These are phyloP conservation scores for Triplophysa bombifrons DNA, from an alignment of 2,797 vertebrate species.

Conservation along the genomic window DNA sequence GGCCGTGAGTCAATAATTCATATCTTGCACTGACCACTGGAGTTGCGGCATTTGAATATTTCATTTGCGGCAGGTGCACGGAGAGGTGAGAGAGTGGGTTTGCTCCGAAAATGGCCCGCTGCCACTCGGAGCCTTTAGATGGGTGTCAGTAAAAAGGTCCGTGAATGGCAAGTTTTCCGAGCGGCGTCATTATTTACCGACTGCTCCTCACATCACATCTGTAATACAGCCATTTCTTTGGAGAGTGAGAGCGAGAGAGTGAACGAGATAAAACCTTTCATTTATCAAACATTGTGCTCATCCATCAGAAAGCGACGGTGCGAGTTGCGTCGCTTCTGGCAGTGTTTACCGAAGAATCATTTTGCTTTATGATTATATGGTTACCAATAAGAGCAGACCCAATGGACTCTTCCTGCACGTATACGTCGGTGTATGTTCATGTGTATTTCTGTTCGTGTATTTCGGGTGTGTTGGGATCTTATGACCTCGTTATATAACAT, in stretches of 20 bases:
- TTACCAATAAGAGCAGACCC: constrained; percentile 8
- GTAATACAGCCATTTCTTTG: constrained; percentile 45
- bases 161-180: constrained; percentile 48
- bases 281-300: constrained; percentile 34
- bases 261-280: constrained; percentile 36
- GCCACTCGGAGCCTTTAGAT: not conserved
- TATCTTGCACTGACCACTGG: constrained; percentile 31
- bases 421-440: not conserved
- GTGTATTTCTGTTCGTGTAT: not conserved
- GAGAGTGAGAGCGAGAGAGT: constrained; percentile 26
- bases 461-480: not conserved
- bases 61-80: constrained; percentile 56
- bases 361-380: constrained; percentile 5
- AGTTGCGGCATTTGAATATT: constrained; percentile 52
- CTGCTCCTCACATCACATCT: constrained; percentile 8
- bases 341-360: constrained; percentile 18
- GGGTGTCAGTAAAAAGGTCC: constrained; percentile 44
- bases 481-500: not conserved
- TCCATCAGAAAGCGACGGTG: constrained; percentile 32
- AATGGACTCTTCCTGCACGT: not conserved
- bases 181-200: constrained; percentile 37
- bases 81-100: constrained; percentile 48
- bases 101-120: constrained; percentile 48
- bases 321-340: not conserved
- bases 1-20: constrained; percentile 55